Conservation (phyloP, 2,888 invertebrate genomes). For the Pharmacophagus antenor region DNA sequence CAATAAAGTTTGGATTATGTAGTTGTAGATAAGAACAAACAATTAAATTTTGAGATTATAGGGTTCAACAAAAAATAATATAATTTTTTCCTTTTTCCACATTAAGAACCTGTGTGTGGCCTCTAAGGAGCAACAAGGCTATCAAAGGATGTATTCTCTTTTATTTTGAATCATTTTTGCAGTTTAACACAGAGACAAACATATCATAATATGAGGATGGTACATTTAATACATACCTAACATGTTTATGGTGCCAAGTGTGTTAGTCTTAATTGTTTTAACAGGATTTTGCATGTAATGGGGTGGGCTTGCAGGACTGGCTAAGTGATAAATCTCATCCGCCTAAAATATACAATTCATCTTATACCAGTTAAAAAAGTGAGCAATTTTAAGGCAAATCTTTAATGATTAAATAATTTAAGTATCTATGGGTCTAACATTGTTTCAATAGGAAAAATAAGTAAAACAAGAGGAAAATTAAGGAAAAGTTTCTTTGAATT, state of each 20-base stretch:
- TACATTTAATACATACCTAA: constrained; percentile 81
- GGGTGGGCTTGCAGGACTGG: constrained; percentile 99
- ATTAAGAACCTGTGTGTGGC: too few species aligned
- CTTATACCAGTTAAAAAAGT: neutral
- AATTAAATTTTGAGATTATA: too few species aligned
- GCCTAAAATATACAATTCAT: constrained; percentile 77
- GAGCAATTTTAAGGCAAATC: neutral
- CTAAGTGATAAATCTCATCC: constrained; percentile 98
- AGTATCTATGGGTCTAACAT: too few species aligned
- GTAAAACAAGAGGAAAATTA: neutral
- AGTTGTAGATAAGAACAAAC: too few species aligned
- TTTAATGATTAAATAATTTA: neutral
- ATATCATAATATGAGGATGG: neutral
- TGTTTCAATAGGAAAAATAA: too few species aligned
- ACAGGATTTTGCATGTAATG: constrained; percentile 99
- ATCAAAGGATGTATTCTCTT: too few species aligned
- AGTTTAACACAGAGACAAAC: neutral
- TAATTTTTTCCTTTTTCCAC: too few species aligned
- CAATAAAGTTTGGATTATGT: too few species aligned
- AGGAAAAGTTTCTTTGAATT: neutral
- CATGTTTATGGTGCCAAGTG: constrained; percentile 96
- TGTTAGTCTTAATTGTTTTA: constrained; percentile 99
- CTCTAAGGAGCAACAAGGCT: too few species aligned
- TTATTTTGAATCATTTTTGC: neutral
- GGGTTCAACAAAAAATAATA: too few species aligned